Percentiles rank a stretch among this genome's conserved stretches.
Evolutionary conservation across 92 coral and sea anemone species (phyloP).

Genomic region (Desmophyllum pertusum): DNA sequence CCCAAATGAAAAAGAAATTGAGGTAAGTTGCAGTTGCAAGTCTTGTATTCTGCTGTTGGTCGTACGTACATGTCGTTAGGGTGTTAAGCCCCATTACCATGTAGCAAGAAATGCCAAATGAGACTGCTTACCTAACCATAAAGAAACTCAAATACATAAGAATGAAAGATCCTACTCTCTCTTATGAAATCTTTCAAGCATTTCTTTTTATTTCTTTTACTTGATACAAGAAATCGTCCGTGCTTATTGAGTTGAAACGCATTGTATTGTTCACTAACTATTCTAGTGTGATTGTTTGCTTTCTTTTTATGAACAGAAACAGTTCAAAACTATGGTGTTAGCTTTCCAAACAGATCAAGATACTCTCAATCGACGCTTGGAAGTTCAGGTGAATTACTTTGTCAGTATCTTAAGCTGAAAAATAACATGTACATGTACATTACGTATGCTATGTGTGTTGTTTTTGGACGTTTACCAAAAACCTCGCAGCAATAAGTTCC

Average conservation of each 20-base stretch:
- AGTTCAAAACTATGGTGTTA: constrained; percentile 84
- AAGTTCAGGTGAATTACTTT: constrained; percentile 76
- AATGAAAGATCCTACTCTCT: too few relatives aligned
- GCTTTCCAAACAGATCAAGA: constrained; percentile 96
- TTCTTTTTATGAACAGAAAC: constrained; percentile 62
- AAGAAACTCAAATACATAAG: too few relatives aligned
- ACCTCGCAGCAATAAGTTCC: too few relatives aligned
- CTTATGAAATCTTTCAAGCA: too few relatives aligned
- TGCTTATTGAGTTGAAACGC: too few relatives aligned
- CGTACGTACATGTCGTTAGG: neutral
- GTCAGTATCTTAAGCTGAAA: neutral
- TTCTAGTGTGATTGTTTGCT: neutral
- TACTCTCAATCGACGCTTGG: constrained; percentile 81
- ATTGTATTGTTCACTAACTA: too few relatives aligned
- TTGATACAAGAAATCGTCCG: too few relatives aligned
- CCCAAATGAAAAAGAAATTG: constrained; percentile 90
- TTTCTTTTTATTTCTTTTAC: too few relatives aligned
- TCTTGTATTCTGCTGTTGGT: neutral
- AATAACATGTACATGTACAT: neutral
- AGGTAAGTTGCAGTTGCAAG: constrained; percentile 55
- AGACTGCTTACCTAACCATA: too few relatives aligned
- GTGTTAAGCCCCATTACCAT: neutral
- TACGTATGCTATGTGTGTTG: neutral
- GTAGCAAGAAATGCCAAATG: neutral
- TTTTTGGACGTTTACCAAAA: neutral